Percentiles rank a stretch among this genome's conserved stretches.
Conservation (phyloP, 2,797 vertebrate genomes). For the Selene dorsalis region DNA sequence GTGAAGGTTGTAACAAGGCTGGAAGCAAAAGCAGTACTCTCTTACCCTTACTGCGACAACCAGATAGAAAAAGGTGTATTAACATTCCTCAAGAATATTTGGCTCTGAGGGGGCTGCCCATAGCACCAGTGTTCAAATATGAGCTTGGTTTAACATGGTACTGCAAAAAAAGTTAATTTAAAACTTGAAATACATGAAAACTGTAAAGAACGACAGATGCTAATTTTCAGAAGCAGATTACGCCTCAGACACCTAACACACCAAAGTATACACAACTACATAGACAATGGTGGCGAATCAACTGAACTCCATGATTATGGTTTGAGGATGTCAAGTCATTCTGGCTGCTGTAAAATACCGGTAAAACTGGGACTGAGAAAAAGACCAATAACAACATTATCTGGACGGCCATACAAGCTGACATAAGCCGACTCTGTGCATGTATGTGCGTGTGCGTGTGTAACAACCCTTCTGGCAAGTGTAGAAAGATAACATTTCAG, state of each 20-base stretch:
- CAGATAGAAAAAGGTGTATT: slow-evolving; percentile 1
- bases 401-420: slow-evolving; percentile 6
- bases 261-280: neutral
- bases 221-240: neutral
- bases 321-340: slow-evolving; percentile 20
- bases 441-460: neutral
- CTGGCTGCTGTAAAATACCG: slow-evolving; percentile 4
- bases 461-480: slow-evolving; percentile 31
- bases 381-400: slow-evolving; percentile 38
- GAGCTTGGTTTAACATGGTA: neutral
- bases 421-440: slow-evolving; percentile 2
- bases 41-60: slow-evolving; percentile 4
- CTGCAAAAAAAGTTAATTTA: neutral
- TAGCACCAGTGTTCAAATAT: neutral
- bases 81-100: slow-evolving; percentile 19
- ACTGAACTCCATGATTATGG: neutral
- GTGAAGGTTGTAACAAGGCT: slow-evolving; percentile 2
- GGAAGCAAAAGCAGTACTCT: slow-evolving; percentile 5
- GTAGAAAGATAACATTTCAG: slow-evolving; percentile 54
- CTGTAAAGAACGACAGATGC: neutral
- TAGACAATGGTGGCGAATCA: neutral
- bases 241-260: no score
- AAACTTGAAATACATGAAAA: no score
- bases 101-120: neutral
- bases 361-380: slow-evolving; percentile 4